phyloP scores from a whole-genome alignment of 2,888 invertebrate species.

The Cryptocephalus primarius region DNA sequence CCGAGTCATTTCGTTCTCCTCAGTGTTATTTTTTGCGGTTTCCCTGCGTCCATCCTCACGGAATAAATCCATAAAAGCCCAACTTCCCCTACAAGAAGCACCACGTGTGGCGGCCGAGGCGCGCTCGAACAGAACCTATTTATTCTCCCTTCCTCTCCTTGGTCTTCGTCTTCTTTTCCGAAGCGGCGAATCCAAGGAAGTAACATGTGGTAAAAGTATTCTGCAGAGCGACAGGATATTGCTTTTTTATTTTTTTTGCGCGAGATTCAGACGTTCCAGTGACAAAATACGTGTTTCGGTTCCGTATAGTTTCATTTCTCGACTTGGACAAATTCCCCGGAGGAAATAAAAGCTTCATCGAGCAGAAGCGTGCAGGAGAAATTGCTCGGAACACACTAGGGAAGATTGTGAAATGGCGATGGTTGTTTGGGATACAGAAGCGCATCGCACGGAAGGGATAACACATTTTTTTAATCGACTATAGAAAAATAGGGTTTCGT shows the following conservation, averaged over 20 bases:
- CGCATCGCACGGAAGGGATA: too few species aligned
- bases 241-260: conserved; percentile 15
- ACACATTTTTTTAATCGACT: not conserved
- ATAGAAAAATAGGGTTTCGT: too few species aligned
- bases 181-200: conserved; percentile 2
- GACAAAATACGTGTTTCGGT: conserved; percentile 33
- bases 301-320: conserved; percentile 31
- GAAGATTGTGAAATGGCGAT: conserved; percentile 6
- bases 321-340: conserved; percentile 32
- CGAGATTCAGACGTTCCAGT: conserved; percentile 27
- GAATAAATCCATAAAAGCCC: too few species aligned
- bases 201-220: conserved; percentile 7
- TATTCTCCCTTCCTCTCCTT: not conserved
- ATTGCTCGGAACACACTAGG: conserved; percentile 34
- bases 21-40: too few species aligned
- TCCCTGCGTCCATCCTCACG: too few species aligned
- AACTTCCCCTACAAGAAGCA: too few species aligned
- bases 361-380: conserved; percentile 30
- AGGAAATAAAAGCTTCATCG: conserved; percentile 38
- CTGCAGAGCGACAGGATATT: conserved; percentile 4
- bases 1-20: too few species aligned
- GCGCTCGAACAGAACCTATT: not conserved
- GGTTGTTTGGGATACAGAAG: not conserved
- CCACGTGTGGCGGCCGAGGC: too few species aligned
- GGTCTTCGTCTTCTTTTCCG: not conserved